Conservation (phyloP, 2,888 invertebrate species). For the Myopa tessellatipennis region DNA sequence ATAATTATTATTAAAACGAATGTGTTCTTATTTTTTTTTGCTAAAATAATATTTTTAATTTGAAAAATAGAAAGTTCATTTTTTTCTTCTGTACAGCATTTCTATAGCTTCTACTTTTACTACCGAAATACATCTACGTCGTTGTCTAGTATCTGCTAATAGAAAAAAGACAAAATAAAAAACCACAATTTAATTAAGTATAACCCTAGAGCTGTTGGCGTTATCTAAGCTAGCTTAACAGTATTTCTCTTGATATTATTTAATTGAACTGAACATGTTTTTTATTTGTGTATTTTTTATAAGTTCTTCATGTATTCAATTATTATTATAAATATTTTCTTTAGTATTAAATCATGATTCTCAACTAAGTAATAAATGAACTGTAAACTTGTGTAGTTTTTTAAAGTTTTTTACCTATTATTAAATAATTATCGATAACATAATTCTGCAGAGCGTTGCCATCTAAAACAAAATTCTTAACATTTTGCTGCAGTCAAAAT, state of each 20-base stretch:
- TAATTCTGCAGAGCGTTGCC: neutral
- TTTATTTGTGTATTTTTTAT: constrained; percentile 8
- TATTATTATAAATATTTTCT: constrained; percentile 14
- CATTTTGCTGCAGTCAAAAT: too few species aligned
- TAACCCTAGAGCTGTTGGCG: neutral
- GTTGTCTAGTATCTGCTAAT: neutral
- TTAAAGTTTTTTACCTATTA: constrained; percentile 32
- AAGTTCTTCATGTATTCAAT: neutral
- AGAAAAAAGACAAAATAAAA: too few species aligned
- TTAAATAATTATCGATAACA: constrained; percentile 25
- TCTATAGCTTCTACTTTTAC: constrained; percentile 15
- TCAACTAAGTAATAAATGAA: constrained; percentile 1
- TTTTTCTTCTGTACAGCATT: constrained; percentile 33
- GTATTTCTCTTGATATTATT: constrained; percentile 17
- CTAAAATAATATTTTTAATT: neutral
- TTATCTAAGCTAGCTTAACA: constrained; percentile 6
- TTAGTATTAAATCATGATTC: neutral
- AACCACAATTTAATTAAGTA: neutral
- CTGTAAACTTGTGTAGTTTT: constrained; percentile 28
- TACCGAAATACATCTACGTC: neutral
- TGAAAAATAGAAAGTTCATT: constrained; percentile 12
- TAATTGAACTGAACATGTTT: neutral
- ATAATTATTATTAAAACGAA: neutral
- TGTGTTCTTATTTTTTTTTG: constrained; percentile 19
- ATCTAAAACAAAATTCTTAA: too few species aligned